Base-by-base conservation (phyloP, 2,113 vertebrate species). In the Acrocephalus arundinaceus region DNA sequence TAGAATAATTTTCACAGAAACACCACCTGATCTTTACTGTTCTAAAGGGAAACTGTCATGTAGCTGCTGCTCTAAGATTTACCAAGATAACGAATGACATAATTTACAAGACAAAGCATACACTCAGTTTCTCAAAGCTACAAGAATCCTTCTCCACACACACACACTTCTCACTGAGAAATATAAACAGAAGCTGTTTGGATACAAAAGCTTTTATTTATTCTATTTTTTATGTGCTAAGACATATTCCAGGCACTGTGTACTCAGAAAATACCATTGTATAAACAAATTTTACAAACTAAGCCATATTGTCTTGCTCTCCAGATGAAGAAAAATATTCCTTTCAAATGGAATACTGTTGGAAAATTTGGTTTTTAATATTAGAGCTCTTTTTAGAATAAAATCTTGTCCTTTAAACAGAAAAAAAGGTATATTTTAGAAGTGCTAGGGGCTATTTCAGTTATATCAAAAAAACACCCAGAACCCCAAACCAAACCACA, bases 141-240 rank as follows among this genome's bases (percentile, higher is more conserved):
- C 28, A 85, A 88, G 88, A 89, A 91, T 49, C 65, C 58, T 55
- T 84, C 52, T 79, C 51, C 59, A 49, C 12, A 35, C 31, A 83
- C 49, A 77, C 41, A 87, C 39, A 48, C 30, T 58, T 85, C 89
- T 87, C 58, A 74, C 58, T 77, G 46, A 83, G 54, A 85, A 95
- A 83, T 37, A 75, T 75, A 96, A 96, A 93, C 81, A 96, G 81
- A 85, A 91, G 54, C 71, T 90, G 35, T 85, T 80, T 83, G 37
- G 85, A 90, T 77, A 83, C 10, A 83, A 93, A 65, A 87, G 35
- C 78, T 59, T 76, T 62, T 77, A 87, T 94, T 95, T 97, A 83
- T 95, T 93, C 59, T 83, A 86, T 94, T 93, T 87, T 91, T 95
- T 79, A 93, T 90, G 72, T n/a, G 19, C 75, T 88, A 91, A 94